Conservation (phyloP, 2,888 invertebrate species). For the Proisotoma minuta region DNA sequence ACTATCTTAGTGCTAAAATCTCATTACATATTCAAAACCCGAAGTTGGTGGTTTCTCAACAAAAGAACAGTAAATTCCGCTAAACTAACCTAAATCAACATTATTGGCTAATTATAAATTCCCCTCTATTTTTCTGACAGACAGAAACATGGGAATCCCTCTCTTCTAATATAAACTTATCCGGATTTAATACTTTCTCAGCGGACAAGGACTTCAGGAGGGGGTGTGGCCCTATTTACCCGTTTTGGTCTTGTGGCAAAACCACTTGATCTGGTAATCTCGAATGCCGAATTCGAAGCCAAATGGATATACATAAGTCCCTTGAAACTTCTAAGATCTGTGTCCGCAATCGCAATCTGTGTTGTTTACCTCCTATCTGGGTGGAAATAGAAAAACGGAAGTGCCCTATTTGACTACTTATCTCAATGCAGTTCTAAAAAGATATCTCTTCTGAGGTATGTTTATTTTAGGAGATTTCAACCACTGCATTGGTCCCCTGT, state of each 20-base stretch:
- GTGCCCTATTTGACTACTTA: not conserved
- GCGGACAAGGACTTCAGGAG: not conserved
- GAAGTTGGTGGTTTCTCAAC: no score
- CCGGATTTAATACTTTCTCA: not conserved
- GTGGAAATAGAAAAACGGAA: not conserved
- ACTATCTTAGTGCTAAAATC: no score
- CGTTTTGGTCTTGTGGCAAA: not conserved
- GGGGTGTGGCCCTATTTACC: not conserved
- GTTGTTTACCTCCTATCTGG: not conserved
- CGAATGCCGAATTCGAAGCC: not conserved
- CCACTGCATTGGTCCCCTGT: not conserved
- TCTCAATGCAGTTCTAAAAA: not conserved
- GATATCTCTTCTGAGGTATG: not conserved
- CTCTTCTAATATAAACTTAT: not conserved
- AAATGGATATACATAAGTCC: not conserved
- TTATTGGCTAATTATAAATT: not conserved
- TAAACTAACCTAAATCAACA: not conserved
- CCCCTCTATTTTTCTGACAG: not conserved
- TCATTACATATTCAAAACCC: no score
- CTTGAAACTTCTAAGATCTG: not conserved
- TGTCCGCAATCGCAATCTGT: not conserved
- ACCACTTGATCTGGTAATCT: not conserved
- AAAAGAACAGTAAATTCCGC: no score
- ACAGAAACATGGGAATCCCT: not conserved
- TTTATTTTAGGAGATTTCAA: not conserved